A percentile compares a stretch with the other conserved stretches of the same genome.
These are phyloP conservation scores for Mesembrinibis cayennensis DNA, from an alignment of 2,113 vertebrate species.

Conservation along the genomic window DNA sequence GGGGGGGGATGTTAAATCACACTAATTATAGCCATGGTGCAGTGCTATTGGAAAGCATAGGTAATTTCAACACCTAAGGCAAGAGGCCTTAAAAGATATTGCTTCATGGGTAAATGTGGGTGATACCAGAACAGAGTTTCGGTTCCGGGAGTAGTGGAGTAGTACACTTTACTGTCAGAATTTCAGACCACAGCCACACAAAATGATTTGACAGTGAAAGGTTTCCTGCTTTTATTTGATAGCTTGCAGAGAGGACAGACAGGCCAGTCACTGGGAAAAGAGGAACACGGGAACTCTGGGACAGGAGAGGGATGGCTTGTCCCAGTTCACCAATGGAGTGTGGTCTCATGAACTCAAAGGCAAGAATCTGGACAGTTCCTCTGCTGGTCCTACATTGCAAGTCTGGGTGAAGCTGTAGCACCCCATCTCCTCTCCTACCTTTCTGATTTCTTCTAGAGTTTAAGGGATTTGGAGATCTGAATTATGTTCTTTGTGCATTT, in stretches of 20 bases:
- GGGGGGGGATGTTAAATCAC: constrained; percentile 40
- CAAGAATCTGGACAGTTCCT: not conserved
- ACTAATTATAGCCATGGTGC: constrained; percentile 16
- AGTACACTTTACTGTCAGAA: not conserved
- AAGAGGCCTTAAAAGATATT: not conserved
- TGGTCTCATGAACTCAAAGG: not conserved
- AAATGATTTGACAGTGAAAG: not conserved
- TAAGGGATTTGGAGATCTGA: not conserved
- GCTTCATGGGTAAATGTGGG: not conserved
- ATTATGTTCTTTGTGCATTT: not conserved
- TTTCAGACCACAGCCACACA: not conserved
- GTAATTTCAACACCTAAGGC: not conserved
- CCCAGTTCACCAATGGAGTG: not conserved
- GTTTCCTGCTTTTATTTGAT: not conserved
- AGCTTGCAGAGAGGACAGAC: not conserved
- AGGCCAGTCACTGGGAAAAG: not conserved
- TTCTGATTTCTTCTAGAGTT: not conserved
- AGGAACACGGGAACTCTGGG: not conserved
- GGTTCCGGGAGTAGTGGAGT: not conserved
- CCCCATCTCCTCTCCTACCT: not conserved
- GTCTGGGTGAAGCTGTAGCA: not conserved
- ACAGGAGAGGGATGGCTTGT: not conserved
- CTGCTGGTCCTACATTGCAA: not conserved
- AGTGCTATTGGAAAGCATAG: not conserved
- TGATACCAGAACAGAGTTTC: not conserved